Conservation (phyloP, 1,140 invertebrate species). For the Gryon sp. region DNA sequence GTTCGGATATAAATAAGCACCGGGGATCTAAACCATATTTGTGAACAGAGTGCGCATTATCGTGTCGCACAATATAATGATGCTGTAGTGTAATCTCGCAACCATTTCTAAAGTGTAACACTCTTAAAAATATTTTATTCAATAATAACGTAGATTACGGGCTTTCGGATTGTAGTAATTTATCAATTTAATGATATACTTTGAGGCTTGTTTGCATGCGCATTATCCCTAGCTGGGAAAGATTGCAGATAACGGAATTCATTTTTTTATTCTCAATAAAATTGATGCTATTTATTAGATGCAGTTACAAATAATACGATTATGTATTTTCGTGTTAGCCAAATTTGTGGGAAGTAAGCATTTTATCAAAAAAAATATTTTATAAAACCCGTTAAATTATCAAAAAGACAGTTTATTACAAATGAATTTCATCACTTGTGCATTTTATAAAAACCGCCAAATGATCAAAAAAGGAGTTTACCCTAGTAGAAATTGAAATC, state of each 20-base stretch:
- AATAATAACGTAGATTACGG: conserved; percentile 39
- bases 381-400: no score
- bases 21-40: conserved; percentile 26
- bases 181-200: conserved; percentile 54
- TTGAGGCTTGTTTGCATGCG: conserved; percentile 35
- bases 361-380: no score
- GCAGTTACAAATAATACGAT: conserved; percentile 1
- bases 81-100: conserved; percentile 32
- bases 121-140: conserved; percentile 39
- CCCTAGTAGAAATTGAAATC: no score
- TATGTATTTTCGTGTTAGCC: neutral
- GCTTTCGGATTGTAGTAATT: conserved; percentile 36
- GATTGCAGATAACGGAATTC: conserved; percentile 25
- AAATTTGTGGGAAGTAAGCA: no score
- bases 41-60: conserved; percentile 17
- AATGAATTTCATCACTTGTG: no score
- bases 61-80: conserved; percentile 44
- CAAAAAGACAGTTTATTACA: no score
- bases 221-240: conserved; percentile 27
- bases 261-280: conserved; percentile 3
- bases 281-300: conserved; percentile 8
- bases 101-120: conserved; percentile 35
- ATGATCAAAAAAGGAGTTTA: no score
- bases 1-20: conserved; percentile 1
- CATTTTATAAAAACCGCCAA: no score